Percentiles rank a stretch among this genome's conserved stretches.
Conservation (phyloP, 2,888 invertebrate species). For the Lycia hirtaria region DNA sequence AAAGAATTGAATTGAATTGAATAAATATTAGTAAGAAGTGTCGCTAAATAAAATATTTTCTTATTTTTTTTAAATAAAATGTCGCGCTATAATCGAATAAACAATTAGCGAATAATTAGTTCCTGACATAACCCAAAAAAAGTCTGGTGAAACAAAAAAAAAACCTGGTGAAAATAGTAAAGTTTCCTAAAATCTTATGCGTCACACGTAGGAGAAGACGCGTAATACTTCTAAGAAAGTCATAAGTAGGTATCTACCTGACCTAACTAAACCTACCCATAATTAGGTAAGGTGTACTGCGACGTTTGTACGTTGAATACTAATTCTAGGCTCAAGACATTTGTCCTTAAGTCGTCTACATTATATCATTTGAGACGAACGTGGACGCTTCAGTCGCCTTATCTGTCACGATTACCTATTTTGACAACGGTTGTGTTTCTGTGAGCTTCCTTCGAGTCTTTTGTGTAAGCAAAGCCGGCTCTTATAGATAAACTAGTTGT, state of each 20-base stretch:
- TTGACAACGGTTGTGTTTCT: neutral
- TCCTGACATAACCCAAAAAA: too few relatives aligned
- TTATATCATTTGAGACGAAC: neutral
- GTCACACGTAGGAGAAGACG: neutral
- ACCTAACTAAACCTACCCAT: too few relatives aligned
- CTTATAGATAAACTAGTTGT: neutral
- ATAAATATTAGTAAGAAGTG: too few relatives aligned
- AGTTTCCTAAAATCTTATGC: too few relatives aligned
- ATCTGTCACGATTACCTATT: slow-evolving; percentile 2
- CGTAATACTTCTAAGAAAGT: neutral
- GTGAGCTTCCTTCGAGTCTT: slow-evolving; percentile 34
- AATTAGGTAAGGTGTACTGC: neutral
- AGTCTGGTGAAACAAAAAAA: too few relatives aligned
- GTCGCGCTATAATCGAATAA: too few relatives aligned
- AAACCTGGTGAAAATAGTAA: too few relatives aligned
- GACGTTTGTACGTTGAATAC: slow-evolving; percentile 8
- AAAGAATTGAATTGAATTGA: too few relatives aligned
- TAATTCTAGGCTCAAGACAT: slow-evolving; percentile 1
- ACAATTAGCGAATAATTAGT: too few relatives aligned
- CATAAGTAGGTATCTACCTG: too few relatives aligned
- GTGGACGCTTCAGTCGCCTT: neutral
- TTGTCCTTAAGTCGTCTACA: neutral
- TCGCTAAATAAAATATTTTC: too few relatives aligned
- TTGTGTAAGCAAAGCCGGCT: neutral
- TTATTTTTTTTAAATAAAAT: too few relatives aligned